Percentiles rank a stretch among this genome's conserved stretches.
These are phyloP conservation scores for Verasper variegatus DNA, from an alignment of 2,113 vertebrate species.

Conservation along the genomic window DNA sequence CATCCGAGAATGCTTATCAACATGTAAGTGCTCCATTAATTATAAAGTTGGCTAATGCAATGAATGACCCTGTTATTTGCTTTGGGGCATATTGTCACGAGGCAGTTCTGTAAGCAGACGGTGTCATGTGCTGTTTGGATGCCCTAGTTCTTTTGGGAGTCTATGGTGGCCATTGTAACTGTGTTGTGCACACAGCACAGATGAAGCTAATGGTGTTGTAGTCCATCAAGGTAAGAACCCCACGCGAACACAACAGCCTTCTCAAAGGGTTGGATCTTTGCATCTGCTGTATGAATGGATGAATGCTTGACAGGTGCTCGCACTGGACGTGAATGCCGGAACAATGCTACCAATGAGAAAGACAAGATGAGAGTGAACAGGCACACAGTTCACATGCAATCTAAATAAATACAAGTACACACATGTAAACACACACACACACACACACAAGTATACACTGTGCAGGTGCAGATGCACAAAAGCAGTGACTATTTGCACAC, in stretches of 20 bases:
- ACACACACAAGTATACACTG: not conserved
- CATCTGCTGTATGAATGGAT: not conserved
- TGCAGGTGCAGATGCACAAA: not conserved
- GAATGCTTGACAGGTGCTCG: not conserved
- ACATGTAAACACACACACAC: not conserved
- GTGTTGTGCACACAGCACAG: slow-evolving; percentile 4
- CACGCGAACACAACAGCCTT: not conserved
- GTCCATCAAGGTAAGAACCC: slow-evolving; percentile 23
- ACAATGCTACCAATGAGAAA: not conserved
- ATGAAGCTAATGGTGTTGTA: slow-evolving; percentile 10
- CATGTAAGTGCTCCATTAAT: slow-evolving; percentile 3
- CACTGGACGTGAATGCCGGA: not conserved
- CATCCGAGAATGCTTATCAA: not conserved
- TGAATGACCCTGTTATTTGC: slow-evolving; percentile 35
- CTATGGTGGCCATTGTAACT: slow-evolving; percentile 16
- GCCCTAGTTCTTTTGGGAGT: slow-evolving; percentile 22
- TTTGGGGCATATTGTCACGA: slow-evolving; percentile 16
- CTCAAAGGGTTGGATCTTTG: not conserved
- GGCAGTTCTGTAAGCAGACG: slow-evolving; percentile 15
- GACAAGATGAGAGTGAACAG: not conserved
- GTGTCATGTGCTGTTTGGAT: slow-evolving; percentile 29
- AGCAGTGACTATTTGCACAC: not conserved
- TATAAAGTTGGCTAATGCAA: slow-evolving; percentile 3
- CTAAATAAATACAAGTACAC: not conserved
- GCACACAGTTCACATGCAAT: not conserved